A percentile compares a stretch with the other conserved stretches of the same genome.
Conservation (phyloP, 2,797 vertebrate species). For the Spondyliosoma cantharus region DNA sequence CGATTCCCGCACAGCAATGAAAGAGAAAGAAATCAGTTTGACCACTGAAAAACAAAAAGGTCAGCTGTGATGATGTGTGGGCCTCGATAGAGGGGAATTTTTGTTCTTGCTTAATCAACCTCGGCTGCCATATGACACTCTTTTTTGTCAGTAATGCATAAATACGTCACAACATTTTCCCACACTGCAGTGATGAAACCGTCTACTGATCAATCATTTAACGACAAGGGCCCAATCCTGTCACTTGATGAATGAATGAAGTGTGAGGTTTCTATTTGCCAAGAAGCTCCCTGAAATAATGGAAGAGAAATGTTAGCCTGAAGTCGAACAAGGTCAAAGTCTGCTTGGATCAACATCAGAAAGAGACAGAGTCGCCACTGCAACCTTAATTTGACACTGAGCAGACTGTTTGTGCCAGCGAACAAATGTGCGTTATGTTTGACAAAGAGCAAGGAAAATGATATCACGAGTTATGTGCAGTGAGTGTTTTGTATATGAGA, state of each 20-base stretch:
- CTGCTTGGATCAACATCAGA: background rate
- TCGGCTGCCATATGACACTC: background rate
- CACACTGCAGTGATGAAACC: background rate
- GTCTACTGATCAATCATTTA: background rate
- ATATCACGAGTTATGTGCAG: background rate
- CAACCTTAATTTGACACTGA: background rate
- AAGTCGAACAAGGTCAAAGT: background rate
- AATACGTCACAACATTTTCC: background rate
- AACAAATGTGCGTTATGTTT: background rate
- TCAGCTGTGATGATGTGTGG: background rate
- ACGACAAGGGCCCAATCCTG: background rate
- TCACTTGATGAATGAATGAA: background rate
- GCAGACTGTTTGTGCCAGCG: background rate
- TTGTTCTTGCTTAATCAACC: slow-evolving; percentile 17
- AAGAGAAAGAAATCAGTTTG: background rate
- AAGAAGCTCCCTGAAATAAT: background rate
- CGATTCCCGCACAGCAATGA: background rate
- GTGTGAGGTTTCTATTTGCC: background rate
- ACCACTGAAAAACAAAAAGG: background rate
- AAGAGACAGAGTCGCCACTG: background rate
- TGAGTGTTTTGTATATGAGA: background rate
- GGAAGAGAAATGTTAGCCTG: background rate
- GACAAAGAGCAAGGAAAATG: background rate
- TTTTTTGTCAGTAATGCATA: background rate
- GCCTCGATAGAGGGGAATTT: background rate